Evolutionary conservation across 1,140 invertebrate genomes (phyloP), one percentile per base, ranked within the genome.

Genomic region (Heterodera schachtii): DNA sequence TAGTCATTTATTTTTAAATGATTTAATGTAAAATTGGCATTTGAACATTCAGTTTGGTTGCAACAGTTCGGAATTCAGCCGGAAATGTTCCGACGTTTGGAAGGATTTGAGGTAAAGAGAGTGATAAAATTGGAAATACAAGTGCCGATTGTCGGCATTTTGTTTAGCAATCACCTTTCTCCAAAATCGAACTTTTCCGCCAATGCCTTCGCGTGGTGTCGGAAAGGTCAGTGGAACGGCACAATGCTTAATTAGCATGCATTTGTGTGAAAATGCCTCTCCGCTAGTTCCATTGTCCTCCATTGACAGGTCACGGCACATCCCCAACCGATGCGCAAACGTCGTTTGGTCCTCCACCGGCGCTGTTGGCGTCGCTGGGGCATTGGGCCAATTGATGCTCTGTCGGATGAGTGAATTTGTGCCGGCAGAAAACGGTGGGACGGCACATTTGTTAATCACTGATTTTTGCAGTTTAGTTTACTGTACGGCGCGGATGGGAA

Each of bases 341-440:
- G 77, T 78, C 49, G 70, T 78, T 41, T 64, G 52, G 19, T 71
- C 77, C 43, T 78, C 47, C 47, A 31, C 52, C 21, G 64, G 11
- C 2, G 60, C 70, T 13, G 44, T 19, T 41, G 77, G 77, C 13
- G 31, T 78, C 47, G 77, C 77, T 46, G 77, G 57, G 13, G 77
- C 47, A 13, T 46, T 78, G 13, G 77, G 60, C 8, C 60, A 64
- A 64, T 47, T 78, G 70, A 78, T 78, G 77, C 57, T 78, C 21
- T 71, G 60, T 69, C 52, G 77, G 49, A 70, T 78, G 77, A 43
- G 57, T 46, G 77, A 78, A 71, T 78, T 64, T 69, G 31, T 78
- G 43, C 64, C 66, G 47, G 77, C 77, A 46, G 77, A 78, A 46
- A 78, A 78, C 46, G 75, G 75, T 76, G 41, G 41, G 3, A 5